A percentile compares a stretch with the other conserved stretches of the same genome.
Conservation (phyloP, 2,797 vertebrate genomes). For the Champsocephalus esox region DNA sequence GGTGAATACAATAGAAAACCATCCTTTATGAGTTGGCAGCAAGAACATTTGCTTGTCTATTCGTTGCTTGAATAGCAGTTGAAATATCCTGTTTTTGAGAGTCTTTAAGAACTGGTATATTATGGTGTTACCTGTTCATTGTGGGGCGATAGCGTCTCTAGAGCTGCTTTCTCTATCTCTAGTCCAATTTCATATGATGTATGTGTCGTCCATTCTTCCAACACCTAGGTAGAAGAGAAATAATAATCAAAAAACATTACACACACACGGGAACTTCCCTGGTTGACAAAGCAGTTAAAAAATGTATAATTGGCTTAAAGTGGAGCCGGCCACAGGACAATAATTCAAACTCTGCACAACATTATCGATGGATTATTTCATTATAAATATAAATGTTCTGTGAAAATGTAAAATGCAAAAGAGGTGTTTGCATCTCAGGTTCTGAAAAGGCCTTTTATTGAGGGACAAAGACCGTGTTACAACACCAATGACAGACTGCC, state of each 20-base stretch:
- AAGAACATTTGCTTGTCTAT: not conserved
- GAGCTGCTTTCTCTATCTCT: conserved; percentile 72
- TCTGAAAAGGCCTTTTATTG: conserved; percentile 56
- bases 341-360: not conserved
- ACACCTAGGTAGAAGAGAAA: conserved; percentile 73
- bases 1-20: not conserved
- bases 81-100: not conserved
- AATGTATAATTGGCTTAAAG: not conserved
- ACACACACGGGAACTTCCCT: no score
- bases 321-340: not conserved
- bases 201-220: conserved; percentile 79
- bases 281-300: not conserved
- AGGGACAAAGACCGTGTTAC: conserved; percentile 57
- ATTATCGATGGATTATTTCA: not conserved
- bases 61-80: not conserved
- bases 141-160: conserved; percentile 78
- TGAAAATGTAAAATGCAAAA: conserved; percentile 20
- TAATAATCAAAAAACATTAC: no score
- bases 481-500: conserved; percentile 53
- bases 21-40: not conserved
- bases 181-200: conserved; percentile 79
- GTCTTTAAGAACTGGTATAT: not conserved
- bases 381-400: not conserved
- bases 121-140: conserved; percentile 77
- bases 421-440: conserved; percentile 27